A percentile compares a stretch with the other conserved stretches of the same genome.
phyloP scores from a whole-genome alignment of 92 coral and sea anemone genomes.

The Phenganax subtilis region DNA sequence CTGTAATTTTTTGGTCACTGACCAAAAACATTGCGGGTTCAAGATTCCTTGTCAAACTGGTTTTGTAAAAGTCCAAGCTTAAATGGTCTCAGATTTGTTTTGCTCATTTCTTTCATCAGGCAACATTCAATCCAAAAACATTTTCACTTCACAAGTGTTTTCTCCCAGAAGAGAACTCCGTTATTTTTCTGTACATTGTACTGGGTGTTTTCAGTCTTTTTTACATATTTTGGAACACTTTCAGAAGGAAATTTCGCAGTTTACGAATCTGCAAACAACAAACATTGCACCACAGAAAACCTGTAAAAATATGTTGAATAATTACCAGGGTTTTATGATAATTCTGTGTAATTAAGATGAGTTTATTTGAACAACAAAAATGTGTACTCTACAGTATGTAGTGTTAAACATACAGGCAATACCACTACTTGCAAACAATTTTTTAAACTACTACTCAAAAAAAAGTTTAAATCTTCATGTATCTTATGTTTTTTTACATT shows the following conservation, averaged over 20 bases:
- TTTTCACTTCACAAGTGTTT: constrained; percentile 74
- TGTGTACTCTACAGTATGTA: no score
- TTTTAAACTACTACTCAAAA: no score
- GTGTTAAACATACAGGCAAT: no score
- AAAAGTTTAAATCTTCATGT: no score
- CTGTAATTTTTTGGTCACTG: not conserved
- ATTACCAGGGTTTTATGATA: not conserved
- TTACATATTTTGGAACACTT: constrained; percentile 27
- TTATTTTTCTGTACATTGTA: constrained; percentile 56
- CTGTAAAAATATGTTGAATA: constrained; percentile 17
- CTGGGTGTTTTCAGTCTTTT: constrained; percentile 42
- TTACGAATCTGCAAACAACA: not conserved
- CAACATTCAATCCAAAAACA: constrained; percentile 57
- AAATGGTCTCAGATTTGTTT: not conserved
- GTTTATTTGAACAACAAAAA: not conserved
- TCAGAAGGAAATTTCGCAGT: not conserved
- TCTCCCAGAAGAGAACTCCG: constrained; percentile 85
- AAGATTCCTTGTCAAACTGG: no score
- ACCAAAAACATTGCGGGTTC: no score
- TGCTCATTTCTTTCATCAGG: constrained; percentile 51
- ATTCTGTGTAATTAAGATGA: not conserved
- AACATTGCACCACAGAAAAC: constrained; percentile 6
- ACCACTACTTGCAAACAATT: no score
- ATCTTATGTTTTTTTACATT: no score
- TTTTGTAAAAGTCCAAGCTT: no score